Evolutionary conservation across 2,797 vertebrate species (phyloP), one percentile per base, ranked within the genome.

Genomic region (Serranus cabrilla): DNA sequence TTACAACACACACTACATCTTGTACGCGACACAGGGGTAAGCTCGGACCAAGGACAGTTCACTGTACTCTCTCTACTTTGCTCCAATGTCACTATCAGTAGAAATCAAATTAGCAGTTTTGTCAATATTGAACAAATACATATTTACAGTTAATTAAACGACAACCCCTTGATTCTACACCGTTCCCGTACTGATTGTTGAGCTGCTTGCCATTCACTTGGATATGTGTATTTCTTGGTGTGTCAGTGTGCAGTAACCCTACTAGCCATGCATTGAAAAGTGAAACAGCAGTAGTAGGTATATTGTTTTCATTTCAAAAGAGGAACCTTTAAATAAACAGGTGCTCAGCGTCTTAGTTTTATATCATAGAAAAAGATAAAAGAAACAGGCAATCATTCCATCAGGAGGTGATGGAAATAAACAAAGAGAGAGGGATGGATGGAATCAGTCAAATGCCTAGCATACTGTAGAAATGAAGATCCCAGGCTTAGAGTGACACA

Each of bases 261-360:
- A 92, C 90, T 90, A 94, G 93, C 93, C 95, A 96, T 96, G 95
- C 95, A 94, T 93, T 94, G 89, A 92, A 91, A 93, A 90, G 92
- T 95, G 92, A 93, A 89, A 90, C 88, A 90, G 91, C 89, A 86
- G 88, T 89, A 91, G 92, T 92, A 92, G 93, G 94, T 89, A 85
- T 84, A 85, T 89, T 86, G 59, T 85, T 83, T 83, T 80, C 85
- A 86, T 93, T 90, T 93, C 72, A 91, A 94, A 91, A 89, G 87
- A 88, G 86, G 87, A 89, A 89, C 76, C 77, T 89, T 89, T 76
- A 87, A 94, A 92, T 88, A 90, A 92, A 92, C 82, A 82, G 75
- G 82, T 92, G 91, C 92, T 91, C 90, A 89, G 92, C 89, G 51
- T 91, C 83, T 88, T 93, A 70, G 71, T 90, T 90, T 90, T 91